Conservation (phyloP, 2,113 vertebrate genomes). For the Channa argus region DNA sequence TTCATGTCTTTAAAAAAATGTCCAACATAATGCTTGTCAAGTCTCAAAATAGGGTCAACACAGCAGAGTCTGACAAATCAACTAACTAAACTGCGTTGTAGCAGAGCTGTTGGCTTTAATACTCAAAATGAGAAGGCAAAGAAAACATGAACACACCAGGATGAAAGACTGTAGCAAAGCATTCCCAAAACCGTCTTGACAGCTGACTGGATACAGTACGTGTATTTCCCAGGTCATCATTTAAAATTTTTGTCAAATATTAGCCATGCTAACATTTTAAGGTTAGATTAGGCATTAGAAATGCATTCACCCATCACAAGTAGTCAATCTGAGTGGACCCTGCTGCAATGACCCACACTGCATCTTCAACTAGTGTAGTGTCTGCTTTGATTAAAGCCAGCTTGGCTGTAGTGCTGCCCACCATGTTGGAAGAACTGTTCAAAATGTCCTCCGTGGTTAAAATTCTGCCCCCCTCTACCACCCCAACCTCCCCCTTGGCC, state of each 20-base stretch:
- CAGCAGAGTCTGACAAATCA: constrained; percentile 76
- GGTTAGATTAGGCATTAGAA: constrained; percentile 33
- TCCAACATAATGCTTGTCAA: constrained; percentile 82
- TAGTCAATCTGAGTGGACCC: constrained; percentile 80
- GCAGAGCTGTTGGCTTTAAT: constrained; percentile 17
- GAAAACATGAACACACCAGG: constrained; percentile 24
- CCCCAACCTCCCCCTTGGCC: constrained; percentile 91
- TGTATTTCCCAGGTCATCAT: neutral
- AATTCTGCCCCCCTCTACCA: constrained; percentile 90
- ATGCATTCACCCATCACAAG: constrained; percentile 12
- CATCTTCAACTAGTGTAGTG: constrained; percentile 93
- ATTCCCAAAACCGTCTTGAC: constrained; percentile 4
- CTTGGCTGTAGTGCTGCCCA: constrained; percentile 96
- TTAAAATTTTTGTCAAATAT: neutral
- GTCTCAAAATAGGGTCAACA: constrained; percentile 70
- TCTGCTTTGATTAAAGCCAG: constrained; percentile 95
- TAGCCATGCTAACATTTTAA: constrained; percentile 28
- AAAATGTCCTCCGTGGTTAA: constrained; percentile 96
- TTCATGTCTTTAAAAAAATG: constrained; percentile 15
- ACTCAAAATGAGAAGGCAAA: neutral
- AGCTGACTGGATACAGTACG: neutral
- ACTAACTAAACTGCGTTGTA: constrained; percentile 1
- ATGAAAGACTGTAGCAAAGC: neutral
- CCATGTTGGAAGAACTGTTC: constrained; percentile 99
- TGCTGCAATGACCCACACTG: constrained; percentile 71